Evolutionary conservation across 2,888 invertebrate genomes (phyloP), one percentile per base, ranked within the genome.

Genomic region (Callyntrura sp.): DNA sequence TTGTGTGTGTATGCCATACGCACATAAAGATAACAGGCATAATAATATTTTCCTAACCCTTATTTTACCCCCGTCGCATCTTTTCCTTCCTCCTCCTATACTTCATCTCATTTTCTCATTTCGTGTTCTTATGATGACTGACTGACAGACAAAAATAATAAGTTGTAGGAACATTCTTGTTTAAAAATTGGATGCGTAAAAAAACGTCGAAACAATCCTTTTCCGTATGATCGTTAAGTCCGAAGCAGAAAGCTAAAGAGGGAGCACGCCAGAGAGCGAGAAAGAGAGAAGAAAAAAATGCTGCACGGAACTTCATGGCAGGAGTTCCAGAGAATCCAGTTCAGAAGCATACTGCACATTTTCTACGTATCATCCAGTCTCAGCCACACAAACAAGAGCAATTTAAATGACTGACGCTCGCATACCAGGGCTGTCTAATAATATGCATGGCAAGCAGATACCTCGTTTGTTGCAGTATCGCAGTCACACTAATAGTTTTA

Each of bases 91-190:
- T 68, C 73, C n/a, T n/a, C n/a, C n/a, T n/a, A n/a, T 35, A 45
- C 57, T 73, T 57, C 82, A 70, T 79, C 88, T 57, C 81, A 17
- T 70, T n/a, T 70, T 70, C 82, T 82, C 73, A 57, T 88, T 88
- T 73, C 25, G 78, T 78, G 43, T 81, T 65, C 70, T 82, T 70
- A 81, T 88, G 88, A 88, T 73, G 88, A 88, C 60, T 88, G 88
- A 88, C 88, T 73, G 88, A 88, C 88, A 88, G 81, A 81, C 87
- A 87, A 87, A 88, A 88, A 82, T 81, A 82, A 82, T 82, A 88
- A 88, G 88, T 82, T 82, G 45, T 20, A 62, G 57, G 83, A 88
- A 83, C 78, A 88, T 88, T 88, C 88, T 65, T 88, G 83, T 88
- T 88, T 62, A 83, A 88, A 88, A 88, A 83, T 88, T 82, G 88